Evolutionary conservation across 2,888 invertebrate species (phyloP), one percentile per base, ranked within the genome.

Genomic region (Ophraella communa): DNA sequence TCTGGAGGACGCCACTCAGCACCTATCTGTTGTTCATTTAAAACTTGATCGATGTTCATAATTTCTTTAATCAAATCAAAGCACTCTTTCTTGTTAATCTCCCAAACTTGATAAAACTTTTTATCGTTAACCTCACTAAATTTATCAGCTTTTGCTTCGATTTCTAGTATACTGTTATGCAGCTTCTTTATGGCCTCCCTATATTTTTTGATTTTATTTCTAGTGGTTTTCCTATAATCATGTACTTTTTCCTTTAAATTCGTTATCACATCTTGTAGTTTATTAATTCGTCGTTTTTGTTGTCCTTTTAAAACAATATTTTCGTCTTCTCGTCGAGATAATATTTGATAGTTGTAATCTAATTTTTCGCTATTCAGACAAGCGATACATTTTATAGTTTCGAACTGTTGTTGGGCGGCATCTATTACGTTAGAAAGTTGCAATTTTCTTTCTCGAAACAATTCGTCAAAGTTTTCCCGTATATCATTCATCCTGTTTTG

Each of bases 251-350:
- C 83, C 57, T 89, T 88, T 14, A 93, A 81, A 3, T 82, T 81
- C 60, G 89, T 90, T 1, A 92, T 87, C 0, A 86, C 80, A 77
- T 94, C 94, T 52, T 92, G 89, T 73, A 93, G 85, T 83, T 91
- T 91, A 71, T 91, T 91, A 4, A 93, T 84, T 70, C 89, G 86
- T 5, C 91, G 85, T 74, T 92, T 92, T 74, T 93, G 93, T 72
- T 92, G 90, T 49, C 90, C 91, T 75, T 90, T 88, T 4, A 94
- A 89, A 42, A 91, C 88, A 0, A 90, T 85, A 78, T 93, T 94
- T 80, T 96, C 96, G 71, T 94, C 94, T 80, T 95, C 95, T 1
- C 95, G 86, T 77, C 91, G 92, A 81, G 92, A 93, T 49, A 96
- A 80, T 8, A 95, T 88, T 77, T 94, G 92, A 78, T 93, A 95